Base-by-base conservation (phyloP, 2,797 vertebrate species). In the Halcyon smyrnensis region DNA sequence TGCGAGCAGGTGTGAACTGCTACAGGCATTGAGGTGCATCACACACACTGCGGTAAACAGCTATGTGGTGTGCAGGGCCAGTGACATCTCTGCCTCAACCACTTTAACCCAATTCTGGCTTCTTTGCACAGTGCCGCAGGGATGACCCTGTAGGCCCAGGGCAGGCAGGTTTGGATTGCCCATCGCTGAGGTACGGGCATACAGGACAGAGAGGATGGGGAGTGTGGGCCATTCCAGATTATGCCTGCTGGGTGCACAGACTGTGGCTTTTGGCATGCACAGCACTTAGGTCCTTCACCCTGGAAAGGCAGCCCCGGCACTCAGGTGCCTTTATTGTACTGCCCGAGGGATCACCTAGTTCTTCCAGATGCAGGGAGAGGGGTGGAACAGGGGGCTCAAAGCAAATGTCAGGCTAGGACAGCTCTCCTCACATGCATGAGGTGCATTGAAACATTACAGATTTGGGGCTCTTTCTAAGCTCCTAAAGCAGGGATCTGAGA, bases 21-120 rank as follows among this genome's bases (percentile, higher is more conserved):
- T 64, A 9, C 45, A 34, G 73, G 64, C 73, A 21, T 32, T 37
- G 41, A 53, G 14, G 34, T 39, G 65, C 76, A 41, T 75, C 69
- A 12, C 30, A 27, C 11, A 27, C 3, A 0, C 60, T 36, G 45
- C 8, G 70, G 30, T 30, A 15, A 71, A 25, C 21, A 90, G 39
- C 39, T 53, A 12, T 1, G 0, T 6, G 1, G 32, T 0, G 0
- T 30, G 57, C 74, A 68, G 39, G 62, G 43, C 46, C 43, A 12
- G 11, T 2, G 39, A 65, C 32, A 57, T 39, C 48, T 70, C 51
- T 39, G 25, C 15, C 36, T 90, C 69, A 56, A 37, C 36, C 12
- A 8, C 25, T 74, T 56, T 37, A 37, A 54, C 36, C 28, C 48
- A 41, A 7, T 30, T 56, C 41, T 71, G 48, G 14, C 20, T 78